Percentiles rank a stretch among this genome's conserved stretches.
Conservation (phyloP, 1,140 invertebrate species). For the Orius laevigatus region DNA sequence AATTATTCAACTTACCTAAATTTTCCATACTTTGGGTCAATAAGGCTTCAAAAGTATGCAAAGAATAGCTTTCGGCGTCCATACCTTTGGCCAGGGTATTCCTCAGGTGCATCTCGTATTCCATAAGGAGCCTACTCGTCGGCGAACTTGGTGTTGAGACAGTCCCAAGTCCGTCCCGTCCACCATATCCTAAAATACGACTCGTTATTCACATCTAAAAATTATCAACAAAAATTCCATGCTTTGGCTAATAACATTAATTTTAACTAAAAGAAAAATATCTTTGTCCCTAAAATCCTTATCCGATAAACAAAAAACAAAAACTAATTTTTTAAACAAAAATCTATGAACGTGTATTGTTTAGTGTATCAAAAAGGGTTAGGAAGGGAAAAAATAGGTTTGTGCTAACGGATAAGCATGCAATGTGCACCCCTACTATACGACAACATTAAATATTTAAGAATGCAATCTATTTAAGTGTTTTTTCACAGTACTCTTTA, state of each 20-base stretch:
- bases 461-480: too few relatives aligned
- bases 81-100: conserved; percentile 88
- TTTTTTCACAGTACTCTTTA: background rate
- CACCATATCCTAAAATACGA: conserved; percentile 10
- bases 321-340: too few relatives aligned
- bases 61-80: conserved; percentile 85
- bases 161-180: conserved; percentile 15
- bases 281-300: background rate
- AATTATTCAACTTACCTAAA: conserved; percentile 42
- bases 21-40: conserved; percentile 90
- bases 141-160: conserved; percentile 66
- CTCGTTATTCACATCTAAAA: background rate
- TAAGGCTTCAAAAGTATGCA: conserved; percentile 84
- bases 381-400: too few relatives aligned
- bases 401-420: too few relatives aligned
- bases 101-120: conserved; percentile 88
- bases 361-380: too few relatives aligned
- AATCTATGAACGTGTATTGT: too few relatives aligned
- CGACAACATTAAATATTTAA: too few relatives aligned
- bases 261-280: background rate
- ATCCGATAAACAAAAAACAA: too few relatives aligned
- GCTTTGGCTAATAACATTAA: background rate
- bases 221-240: background rate
- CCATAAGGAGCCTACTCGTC: conserved; percentile 67
- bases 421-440: too few relatives aligned